Conservation (phyloP, 2,888 invertebrate species). For the Drosophila siamana region DNA sequence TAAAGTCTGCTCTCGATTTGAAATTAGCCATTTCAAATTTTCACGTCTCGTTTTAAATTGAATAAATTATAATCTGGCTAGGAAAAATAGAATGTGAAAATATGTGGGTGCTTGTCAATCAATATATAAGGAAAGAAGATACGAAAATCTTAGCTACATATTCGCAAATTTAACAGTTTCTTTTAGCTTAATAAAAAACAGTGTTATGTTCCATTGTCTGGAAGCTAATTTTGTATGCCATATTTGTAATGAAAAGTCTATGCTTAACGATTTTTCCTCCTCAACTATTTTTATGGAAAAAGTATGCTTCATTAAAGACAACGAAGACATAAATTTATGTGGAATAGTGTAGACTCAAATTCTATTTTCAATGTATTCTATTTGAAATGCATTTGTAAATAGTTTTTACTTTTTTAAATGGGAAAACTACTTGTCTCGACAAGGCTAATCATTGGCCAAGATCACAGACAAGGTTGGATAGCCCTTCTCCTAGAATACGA, state of each 20-base stretch:
- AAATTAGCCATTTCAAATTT: not conserved
- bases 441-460: slow-evolving; percentile 20
- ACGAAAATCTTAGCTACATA: not conserved
- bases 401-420: too few relatives aligned
- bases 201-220: not conserved
- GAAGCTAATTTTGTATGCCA: too few relatives aligned
- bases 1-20: not conserved
- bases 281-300: not conserved
- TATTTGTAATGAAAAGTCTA: too few relatives aligned
- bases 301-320: not conserved
- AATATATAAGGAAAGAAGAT: not conserved
- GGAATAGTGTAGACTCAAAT: not conserved
- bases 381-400: not conserved
- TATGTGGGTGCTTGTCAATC: not conserved
- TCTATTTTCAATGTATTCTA: not conserved
- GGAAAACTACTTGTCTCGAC: not conserved
- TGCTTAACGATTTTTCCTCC: too few relatives aligned
- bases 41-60: not conserved
- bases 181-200: not conserved
- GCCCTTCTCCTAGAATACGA: not conserved
- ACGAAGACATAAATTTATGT: not conserved
- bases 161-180: not conserved
- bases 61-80: not conserved
- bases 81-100: not conserved
- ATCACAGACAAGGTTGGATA: slow-evolving; percentile 4